Evolutionary conservation across 2,797 vertebrate species (phyloP).

Genomic region (Glyptemys insculpta): DNA sequence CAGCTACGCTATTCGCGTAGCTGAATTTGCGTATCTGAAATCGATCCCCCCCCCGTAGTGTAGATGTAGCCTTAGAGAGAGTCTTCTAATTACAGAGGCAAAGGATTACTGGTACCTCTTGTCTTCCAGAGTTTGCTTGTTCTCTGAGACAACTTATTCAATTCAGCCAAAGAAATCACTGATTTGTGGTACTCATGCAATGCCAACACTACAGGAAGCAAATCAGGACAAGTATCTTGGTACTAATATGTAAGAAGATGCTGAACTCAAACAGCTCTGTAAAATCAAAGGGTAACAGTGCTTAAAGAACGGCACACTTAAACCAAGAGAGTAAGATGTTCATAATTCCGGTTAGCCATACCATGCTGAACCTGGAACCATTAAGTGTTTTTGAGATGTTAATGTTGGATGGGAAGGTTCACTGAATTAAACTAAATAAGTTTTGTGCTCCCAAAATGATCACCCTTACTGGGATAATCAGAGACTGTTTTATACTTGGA

Average conservation of each 20-base stretch:
- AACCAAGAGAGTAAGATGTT: not conserved
- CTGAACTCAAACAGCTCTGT: not conserved
- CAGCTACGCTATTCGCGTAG: too few relatives aligned
- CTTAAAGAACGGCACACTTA: not conserved
- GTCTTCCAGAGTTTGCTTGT: not conserved
- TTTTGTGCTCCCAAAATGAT: not conserved
- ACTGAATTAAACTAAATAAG: not conserved
- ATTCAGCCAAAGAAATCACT: not conserved
- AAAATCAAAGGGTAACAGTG: not conserved
- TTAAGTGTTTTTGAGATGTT: not conserved
- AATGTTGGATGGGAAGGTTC: not conserved
- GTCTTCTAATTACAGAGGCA: not conserved
- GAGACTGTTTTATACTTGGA: not conserved
- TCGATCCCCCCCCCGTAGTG: too few relatives aligned
- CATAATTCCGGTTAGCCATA: not conserved
- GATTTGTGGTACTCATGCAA: not conserved
- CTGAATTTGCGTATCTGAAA: too few relatives aligned
- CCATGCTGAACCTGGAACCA: not conserved
- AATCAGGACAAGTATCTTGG: not conserved
- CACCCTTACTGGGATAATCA: not conserved
- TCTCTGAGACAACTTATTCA: not conserved
- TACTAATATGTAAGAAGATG: not conserved
- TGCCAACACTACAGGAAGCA: not conserved
- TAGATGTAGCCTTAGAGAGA: not conserved
- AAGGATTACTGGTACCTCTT: not conserved